Evolutionary conservation across 2,113 vertebrate species (phyloP), one percentile per base, ranked within the genome.

Genomic region (Pangasianodon gigas): DNA sequence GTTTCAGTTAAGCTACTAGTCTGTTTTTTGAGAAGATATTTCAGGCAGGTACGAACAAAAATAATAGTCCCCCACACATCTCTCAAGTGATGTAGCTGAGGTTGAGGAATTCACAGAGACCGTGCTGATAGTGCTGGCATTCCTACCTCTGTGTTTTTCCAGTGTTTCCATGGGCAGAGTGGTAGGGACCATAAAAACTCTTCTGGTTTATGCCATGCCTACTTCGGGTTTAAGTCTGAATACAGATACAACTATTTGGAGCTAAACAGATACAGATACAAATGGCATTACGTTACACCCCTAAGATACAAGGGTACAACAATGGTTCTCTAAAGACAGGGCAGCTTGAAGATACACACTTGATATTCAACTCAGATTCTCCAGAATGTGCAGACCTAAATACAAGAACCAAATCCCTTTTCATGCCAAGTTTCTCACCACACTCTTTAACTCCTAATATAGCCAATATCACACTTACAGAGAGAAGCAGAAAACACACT

Each of bases 361-460:
- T 65, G 8, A 65, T 65, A 65, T 29, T 65, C 60, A 65, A 32
- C 11, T 16, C 32, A 74, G 32, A 19, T 74, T 41, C 69, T 44
- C 6, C 37, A 46, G 19, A 77, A 74, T 21, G 69, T 74, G 1
- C 9, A 46, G 24, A 81, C 48, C 48, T 81, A 80, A 51, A 32
- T 19, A 37, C 80, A 37, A 83, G n/a, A 54, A 2, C 6, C n/a
- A 56, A 1, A 41, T 41, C 8, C 0, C 7, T 71, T 67, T 32
- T 71, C 46, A 86, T 6, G 24, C 44, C 41, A n/a, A 44, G 11
- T 16, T 29, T 29, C 26, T 48, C 84, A 46, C 41, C 60, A 67
- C 84, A 85, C 84, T 37, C 37, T 91, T 93, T 88, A 95, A 95
- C 94, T 95, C 92, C 44, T 93, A 93, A 93, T 91, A 93, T 93